These are phyloP conservation scores for Caenorhabditis doughertyi DNA, from an alignment of 2,888 invertebrate genomes.

Conservation along the genomic window DNA sequence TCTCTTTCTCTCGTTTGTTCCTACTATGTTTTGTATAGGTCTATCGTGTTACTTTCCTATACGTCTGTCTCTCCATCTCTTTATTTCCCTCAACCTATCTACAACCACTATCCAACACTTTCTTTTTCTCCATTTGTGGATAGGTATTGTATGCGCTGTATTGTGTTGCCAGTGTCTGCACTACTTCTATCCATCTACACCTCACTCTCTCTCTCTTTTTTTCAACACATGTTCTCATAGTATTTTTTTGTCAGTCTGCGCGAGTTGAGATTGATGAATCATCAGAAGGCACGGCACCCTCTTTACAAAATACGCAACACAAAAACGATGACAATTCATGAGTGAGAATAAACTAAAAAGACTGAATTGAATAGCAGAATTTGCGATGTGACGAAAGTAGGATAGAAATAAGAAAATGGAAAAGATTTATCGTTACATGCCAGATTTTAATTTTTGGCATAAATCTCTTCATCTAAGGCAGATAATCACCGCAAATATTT, in stretches of 20 bases:
- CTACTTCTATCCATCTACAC: constrained; percentile 6
- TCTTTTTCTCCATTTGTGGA: constrained; percentile 38
- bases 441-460: neutral
- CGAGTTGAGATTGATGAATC: constrained; percentile 40
- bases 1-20: constrained; percentile 17
- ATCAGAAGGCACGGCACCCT: neutral
- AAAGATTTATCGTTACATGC: constrained; percentile 1
- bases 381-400: neutral
- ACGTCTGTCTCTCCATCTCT: constrained; percentile 4
- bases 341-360: constrained; percentile 12
- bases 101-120: too few species aligned
- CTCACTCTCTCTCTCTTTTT: neutral
- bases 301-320: constrained; percentile 10
- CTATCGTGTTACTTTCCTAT: constrained; percentile 12
- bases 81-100: constrained; percentile 1
- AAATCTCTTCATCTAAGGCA: constrained; percentile 14
- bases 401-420: constrained; percentile 1
- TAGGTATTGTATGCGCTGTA: constrained; percentile 46
- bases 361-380: neutral
- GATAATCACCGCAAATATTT: constrained; percentile 4
- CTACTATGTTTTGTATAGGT: neutral
- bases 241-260: constrained; percentile 18
- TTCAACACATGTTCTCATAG: constrained; percentile 15
- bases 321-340: constrained; percentile 24
- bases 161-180: constrained; percentile 18